Conservation (phyloP, 2,797 vertebrate species). For the Eremophila alpestris region DNA sequence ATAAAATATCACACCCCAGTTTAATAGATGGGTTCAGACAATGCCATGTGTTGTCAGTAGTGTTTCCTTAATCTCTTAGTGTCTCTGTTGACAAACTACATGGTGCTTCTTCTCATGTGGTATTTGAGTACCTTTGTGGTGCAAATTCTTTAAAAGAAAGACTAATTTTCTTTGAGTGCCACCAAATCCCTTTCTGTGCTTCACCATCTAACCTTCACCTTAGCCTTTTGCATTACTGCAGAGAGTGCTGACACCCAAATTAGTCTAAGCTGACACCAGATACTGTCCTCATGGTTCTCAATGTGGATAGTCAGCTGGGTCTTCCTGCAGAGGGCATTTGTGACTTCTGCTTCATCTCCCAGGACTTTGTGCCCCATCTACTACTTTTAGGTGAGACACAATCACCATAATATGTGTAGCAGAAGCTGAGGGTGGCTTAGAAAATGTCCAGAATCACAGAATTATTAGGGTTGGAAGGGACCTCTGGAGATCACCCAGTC, state of each 20-base stretch:
- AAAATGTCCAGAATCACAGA: background rate
- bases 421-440: background rate
- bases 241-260: background rate
- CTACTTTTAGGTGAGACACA: background rate
- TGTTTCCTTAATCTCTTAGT: background rate
- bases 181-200: background rate
- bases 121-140: background rate
- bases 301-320: background rate
- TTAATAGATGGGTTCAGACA: background rate
- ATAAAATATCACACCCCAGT: background rate
- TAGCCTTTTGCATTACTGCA: background rate
- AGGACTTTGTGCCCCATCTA: background rate
- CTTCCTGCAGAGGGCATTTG: background rate
- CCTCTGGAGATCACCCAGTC: background rate
- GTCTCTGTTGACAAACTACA: background rate
- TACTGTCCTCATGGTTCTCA: background rate
- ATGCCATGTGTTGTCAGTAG: background rate
- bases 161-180: background rate
- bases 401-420: background rate
- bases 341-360: background rate
- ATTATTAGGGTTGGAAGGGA: background rate
- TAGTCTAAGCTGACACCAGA: background rate
- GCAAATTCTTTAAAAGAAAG: background rate
- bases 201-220: background rate
- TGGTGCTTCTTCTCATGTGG: background rate